A percentile compares a stretch with the other conserved stretches of the same genome.
These are phyloP conservation scores for Anhinga rufa DNA, from an alignment of 2,113 vertebrate species.

Conservation along the genomic window DNA sequence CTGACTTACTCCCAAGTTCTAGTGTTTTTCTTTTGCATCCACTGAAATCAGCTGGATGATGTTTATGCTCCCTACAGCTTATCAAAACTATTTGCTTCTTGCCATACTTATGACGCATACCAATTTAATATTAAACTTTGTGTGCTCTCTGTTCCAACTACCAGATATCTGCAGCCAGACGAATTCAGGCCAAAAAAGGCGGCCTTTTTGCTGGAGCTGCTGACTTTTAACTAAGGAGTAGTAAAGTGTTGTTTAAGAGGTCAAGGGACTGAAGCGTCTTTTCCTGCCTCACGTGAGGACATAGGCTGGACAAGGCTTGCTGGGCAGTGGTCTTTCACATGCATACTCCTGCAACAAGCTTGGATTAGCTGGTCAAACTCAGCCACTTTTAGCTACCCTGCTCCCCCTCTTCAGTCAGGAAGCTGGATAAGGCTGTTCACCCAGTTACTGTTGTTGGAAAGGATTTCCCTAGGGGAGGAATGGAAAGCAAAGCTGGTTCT, in stretches of 20 bases:
- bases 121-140: background rate
- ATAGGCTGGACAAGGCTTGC: background rate
- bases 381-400: background rate
- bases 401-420: background rate
- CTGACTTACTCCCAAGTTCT: background rate
- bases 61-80: background rate
- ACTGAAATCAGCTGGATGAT: background rate
- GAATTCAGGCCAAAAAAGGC: conserved; percentile 1
- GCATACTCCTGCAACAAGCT: background rate
- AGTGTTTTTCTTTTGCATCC: background rate
- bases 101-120: background rate
- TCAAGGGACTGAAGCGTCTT: background rate
- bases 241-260: background rate
- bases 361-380: background rate
- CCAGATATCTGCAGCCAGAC: background rate
- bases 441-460: background rate
- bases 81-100: background rate
- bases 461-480: background rate
- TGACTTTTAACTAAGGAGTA: background rate
- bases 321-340: background rate
- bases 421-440: background rate
- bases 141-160: background rate
- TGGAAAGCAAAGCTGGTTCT: conserved; percentile 24
- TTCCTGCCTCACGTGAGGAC: background rate
- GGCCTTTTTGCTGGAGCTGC: background rate